phyloP scores from a whole-genome alignment of 2,888 invertebrate species.

The Drosophila lutescens region DNA sequence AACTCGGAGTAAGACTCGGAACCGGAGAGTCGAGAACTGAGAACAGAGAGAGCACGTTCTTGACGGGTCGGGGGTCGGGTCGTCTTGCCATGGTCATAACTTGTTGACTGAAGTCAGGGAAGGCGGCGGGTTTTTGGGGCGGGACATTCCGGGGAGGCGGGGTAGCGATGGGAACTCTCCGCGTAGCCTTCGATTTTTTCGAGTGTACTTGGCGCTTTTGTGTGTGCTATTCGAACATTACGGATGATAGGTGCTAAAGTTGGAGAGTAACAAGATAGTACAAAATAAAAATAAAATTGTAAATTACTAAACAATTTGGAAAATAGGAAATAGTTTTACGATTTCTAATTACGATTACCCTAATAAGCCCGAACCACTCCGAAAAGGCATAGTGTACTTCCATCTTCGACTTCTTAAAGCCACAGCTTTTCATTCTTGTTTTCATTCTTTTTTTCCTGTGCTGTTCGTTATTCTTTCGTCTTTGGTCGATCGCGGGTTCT shows the following conservation, averaged over 20 bases:
- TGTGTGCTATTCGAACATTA: too few species aligned
- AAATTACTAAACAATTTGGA: too few species aligned
- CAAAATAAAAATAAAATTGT: too few species aligned
- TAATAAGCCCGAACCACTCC: neutral
- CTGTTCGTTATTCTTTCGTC: slow-evolving; percentile 49
- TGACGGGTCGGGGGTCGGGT: slow-evolving; percentile 49
- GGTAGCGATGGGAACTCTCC: slow-evolving; percentile 46
- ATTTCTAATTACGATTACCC: neutral
- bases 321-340: too few species aligned
- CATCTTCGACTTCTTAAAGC: slow-evolving; percentile 23
- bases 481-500: slow-evolving; percentile 43
- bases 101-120: slow-evolving; percentile 48
- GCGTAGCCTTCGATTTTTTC: slow-evolving; percentile 64
- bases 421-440: slow-evolving; percentile 36
- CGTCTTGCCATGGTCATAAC: slow-evolving; percentile 66
- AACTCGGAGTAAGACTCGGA: slow-evolving; percentile 10
- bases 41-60: slow-evolving; percentile 56
- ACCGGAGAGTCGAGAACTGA: slow-evolving; percentile 10
- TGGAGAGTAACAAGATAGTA: too few species aligned
- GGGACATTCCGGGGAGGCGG: slow-evolving; percentile 16
- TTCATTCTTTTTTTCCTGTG: slow-evolving; percentile 17
- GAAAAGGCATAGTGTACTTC: slow-evolving; percentile 15
- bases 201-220: slow-evolving; percentile 55
- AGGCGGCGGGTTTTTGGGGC: slow-evolving; percentile 2
- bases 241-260: too few species aligned